phyloP scores from a whole-genome alignment of 2,113 vertebrate genomes.

The Podarcis cretensis region DNA sequence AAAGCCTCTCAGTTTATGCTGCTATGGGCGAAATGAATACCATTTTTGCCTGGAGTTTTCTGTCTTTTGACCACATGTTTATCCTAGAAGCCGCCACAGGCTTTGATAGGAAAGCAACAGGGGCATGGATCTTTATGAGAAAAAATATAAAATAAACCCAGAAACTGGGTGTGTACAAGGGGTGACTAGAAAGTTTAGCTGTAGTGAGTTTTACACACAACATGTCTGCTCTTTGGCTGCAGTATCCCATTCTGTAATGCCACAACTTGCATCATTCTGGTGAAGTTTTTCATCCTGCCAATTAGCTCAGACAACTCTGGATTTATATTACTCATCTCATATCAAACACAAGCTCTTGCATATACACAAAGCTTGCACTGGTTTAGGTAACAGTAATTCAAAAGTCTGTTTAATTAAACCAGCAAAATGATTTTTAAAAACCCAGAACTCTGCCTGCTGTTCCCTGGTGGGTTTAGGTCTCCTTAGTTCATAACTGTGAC shows the following conservation, averaged over 20 bases:
- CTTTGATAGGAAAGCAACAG: conserved; percentile 75
- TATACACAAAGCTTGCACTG: neutral
- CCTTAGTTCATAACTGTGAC: neutral
- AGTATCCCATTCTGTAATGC: accelerated
- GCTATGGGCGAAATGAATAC: conserved; percentile 67
- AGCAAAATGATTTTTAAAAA: neutral
- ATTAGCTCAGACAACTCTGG: neutral
- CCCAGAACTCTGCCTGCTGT: neutral
- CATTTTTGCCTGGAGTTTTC: conserved; percentile 79
- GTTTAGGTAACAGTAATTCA: neutral
- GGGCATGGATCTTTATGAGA: conserved; percentile 78
- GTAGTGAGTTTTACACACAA: conserved; percentile 3
- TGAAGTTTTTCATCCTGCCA: neutral
- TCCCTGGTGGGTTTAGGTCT: neutral
- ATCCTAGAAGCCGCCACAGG: conserved; percentile 74
- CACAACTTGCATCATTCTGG: accelerated
- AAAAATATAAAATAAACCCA: conserved; percentile 77
- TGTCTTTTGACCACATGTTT: conserved; percentile 79
- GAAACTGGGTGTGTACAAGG: conserved; percentile 17
- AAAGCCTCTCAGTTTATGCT: conserved; percentile 84
- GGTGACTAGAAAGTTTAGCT: conserved; percentile 33
- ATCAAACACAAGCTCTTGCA: conserved; percentile 16
- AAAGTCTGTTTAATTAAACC: neutral
- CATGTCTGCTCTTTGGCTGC: neutral
- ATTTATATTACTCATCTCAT: neutral